Evolutionary conservation across 53 echinoderm and acorn worm genomes (phyloP), one percentile per base, ranked within the genome.

Genomic region (Echinometra lucunter): DNA sequence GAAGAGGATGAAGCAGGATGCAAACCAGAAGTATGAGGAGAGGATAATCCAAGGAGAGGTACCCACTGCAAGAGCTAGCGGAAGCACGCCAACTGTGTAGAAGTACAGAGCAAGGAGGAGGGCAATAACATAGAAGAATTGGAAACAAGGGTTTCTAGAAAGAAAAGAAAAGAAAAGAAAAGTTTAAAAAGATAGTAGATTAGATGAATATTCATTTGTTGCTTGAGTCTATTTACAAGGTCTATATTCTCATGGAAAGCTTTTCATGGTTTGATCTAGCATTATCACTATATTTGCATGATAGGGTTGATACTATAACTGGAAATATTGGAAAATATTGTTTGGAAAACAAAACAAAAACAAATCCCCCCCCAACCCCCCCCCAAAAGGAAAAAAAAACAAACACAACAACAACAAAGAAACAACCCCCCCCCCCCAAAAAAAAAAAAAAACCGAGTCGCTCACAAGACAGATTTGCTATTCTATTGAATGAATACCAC

Each of bases 61-160:
- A 19, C 66, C 53, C 12, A 90, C 80, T 5, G 72, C 74, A 15
- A 88, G 30, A 37, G 95, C 95, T 6, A 91, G 88, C 11, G 97
- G 96, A 60, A 93, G 58, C 13, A 96, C 89, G 23, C 96, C 92
- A 18, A 63, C 37, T 11, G 93, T 95, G 96, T 91, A 95, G 37
- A 45, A 90, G 72, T 89, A 93, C 21, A 82, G 67, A 8, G 91
- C 75, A 15, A 78, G 91, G 3, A 92, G 57, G 58, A 96, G 93
- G 4, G 97, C 89, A 38, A 96, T n/a, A 27, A 95, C 16, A 88
- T 98, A 98, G 49, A 97, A 89, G 49, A 93, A 96, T 70, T 98
- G 97, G 74, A 98, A 95, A 56, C 81, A 95, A 85, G 96, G 96
- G 90, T 97, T 98, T 81, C 98, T 98, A 95, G 35, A 66, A 74